Percentiles rank a stretch among this genome's conserved stretches.
Conservation (phyloP, 2,797 vertebrate species). For the Sphaeramia orbicularis region DNA sequence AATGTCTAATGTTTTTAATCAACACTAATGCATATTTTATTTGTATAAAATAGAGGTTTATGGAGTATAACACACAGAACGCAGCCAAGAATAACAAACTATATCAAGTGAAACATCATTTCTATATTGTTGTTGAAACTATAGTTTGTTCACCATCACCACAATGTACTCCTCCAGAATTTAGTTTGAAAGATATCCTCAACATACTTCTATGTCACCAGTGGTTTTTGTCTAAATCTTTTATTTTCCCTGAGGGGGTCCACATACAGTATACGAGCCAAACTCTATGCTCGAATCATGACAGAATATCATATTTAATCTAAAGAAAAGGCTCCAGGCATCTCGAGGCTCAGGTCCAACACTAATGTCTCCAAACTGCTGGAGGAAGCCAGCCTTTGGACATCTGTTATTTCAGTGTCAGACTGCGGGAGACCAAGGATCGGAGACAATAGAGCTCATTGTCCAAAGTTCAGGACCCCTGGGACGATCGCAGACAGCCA, state of each 20-base stretch:
- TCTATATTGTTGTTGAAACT: background rate
- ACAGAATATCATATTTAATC: slow-evolving; percentile 37
- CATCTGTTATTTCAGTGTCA: slow-evolving; percentile 76
- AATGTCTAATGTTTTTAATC: no score
- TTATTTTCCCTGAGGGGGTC: background rate
- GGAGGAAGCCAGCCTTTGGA: slow-evolving; percentile 58
- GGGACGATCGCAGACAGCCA: slow-evolving; percentile 54
- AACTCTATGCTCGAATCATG: slow-evolving; percentile 15
- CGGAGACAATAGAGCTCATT: slow-evolving; percentile 76
- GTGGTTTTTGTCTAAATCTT: background rate
- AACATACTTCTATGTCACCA: background rate
- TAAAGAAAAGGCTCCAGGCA: slow-evolving; percentile 33
- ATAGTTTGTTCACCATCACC: background rate
- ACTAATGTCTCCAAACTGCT: slow-evolving; percentile 27
- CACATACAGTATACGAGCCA: background rate
- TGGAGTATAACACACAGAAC: no score
- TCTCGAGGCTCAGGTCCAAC: slow-evolving; percentile 56
- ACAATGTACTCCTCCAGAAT: background rate
- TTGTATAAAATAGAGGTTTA: no score
- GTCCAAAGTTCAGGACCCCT: slow-evolving; percentile 62
- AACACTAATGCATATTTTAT: no score
- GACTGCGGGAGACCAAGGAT: slow-evolving; percentile 46
- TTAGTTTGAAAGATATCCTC: slow-evolving; percentile 29
- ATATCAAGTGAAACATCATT: no score
- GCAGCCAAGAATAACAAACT: no score